Percentiles rank a stretch among this genome's conserved stretches.
Evolutionary conservation across 2,888 invertebrate genomes (phyloP).

Genomic region (Pyrgus malvae): DNA sequence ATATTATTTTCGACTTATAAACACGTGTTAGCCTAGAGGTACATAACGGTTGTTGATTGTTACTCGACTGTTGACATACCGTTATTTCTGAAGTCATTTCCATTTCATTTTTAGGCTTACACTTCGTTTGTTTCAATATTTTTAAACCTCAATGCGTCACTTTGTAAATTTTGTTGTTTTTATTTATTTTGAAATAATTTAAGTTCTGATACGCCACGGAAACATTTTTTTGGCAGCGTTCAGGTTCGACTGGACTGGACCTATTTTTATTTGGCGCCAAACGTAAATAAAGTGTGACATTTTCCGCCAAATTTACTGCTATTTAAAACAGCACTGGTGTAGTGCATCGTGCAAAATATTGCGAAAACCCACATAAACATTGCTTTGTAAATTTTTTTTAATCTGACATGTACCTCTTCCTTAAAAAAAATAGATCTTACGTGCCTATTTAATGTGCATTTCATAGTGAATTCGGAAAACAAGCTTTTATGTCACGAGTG

Average conservation of each 20-base stretch:
- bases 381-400: not conserved
- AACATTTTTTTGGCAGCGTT: slow-evolving; percentile 54
- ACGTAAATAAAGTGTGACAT: slow-evolving; percentile 66
- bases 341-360: slow-evolving; percentile 2
- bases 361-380: not conserved
- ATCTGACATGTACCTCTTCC: not conserved
- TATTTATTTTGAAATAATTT: slow-evolving; percentile 10
- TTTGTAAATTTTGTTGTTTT: not conserved
- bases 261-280: slow-evolving; percentile 69
- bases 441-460: not conserved
- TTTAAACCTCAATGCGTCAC: not conserved
- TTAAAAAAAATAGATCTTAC: not conserved
- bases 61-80: too few species aligned
- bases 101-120: too few species aligned
- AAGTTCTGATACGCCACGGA: slow-evolving; percentile 12
- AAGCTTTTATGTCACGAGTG: too few species aligned
- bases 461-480: too few species aligned
- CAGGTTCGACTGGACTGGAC: slow-evolving; percentile 47
- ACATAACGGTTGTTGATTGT: too few species aligned
- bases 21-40: too few species aligned
- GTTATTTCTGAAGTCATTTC: too few species aligned
- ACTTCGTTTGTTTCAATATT: too few species aligned
- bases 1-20: too few species aligned
- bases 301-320: slow-evolving; percentile 42
- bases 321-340: slow-evolving; percentile 11